Percentiles rank a stretch among this genome's conserved stretches.
Evolutionary conservation across 2,113 vertebrate species (phyloP).

Genomic region (Chaenogobius annularis): DNA sequence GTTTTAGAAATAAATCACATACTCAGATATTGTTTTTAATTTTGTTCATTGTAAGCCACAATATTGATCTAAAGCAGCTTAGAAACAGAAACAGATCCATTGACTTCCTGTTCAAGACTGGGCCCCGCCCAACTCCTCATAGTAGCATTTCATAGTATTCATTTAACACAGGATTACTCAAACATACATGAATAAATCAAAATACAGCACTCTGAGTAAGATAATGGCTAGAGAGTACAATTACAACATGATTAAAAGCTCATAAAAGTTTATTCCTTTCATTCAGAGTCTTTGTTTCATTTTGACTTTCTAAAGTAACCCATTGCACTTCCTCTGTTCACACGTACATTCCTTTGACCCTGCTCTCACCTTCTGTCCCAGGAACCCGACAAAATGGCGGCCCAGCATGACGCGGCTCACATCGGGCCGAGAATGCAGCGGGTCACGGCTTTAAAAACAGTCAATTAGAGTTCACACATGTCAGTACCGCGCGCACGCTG

Average conservation of each 20-base stretch:
- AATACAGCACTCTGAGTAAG: too few species aligned
- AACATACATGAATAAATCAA: too few species aligned
- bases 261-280: too few species aligned
- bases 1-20: neutral
- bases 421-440: constrained; percentile 24
- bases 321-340: neutral
- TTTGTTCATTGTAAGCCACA: neutral
- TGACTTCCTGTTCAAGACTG: too few species aligned
- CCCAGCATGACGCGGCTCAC: constrained; percentile 26
- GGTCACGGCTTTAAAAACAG: constrained; percentile 32
- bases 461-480: constrained; percentile 11
- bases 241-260: too few species aligned
- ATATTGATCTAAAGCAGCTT: too few species aligned
- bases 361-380: neutral
- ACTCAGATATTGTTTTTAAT: too few species aligned
- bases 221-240: too few species aligned
- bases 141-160: too few species aligned
- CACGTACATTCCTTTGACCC: neutral
- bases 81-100: too few species aligned
- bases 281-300: neutral
- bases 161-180: too few species aligned
- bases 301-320: neutral
- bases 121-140: too few species aligned
- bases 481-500: neutral
- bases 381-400: constrained; percentile 9